Evolutionary conservation across 1,140 invertebrate species (phyloP).

Genomic region (Drosophila tani): DNA sequence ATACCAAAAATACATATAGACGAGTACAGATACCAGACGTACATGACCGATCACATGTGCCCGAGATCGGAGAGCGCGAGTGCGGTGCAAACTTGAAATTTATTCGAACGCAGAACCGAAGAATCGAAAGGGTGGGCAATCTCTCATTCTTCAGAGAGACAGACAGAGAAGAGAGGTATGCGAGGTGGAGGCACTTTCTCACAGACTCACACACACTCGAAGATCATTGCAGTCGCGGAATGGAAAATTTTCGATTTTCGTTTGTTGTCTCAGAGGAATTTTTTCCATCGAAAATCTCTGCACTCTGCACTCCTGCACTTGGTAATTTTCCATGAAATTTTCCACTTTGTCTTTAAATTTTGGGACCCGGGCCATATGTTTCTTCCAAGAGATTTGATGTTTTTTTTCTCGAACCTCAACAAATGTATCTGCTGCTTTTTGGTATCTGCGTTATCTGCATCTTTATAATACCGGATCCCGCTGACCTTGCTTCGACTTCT

Average conservation of each 20-base stretch:
- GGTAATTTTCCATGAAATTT: constrained; percentile 76
- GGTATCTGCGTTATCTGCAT: neutral
- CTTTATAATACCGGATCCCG: constrained; percentile 26
- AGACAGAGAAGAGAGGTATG: constrained; percentile 14
- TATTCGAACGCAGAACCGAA: constrained; percentile 24
- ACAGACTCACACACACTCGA: constrained; percentile 9
- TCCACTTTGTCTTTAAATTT: constrained; percentile 54
- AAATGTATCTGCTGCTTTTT: neutral
- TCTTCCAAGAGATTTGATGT: neutral
- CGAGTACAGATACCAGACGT: constrained; percentile 4
- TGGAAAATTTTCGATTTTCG: constrained; percentile 77
- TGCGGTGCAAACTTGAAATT: constrained; percentile 66
- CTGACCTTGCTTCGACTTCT: constrained; percentile 49
- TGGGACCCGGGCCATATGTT: constrained; percentile 39
- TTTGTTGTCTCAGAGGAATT: constrained; percentile 51
- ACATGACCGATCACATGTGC: constrained; percentile 32
- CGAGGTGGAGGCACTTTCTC: constrained; percentile 19
- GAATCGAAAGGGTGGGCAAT: constrained; percentile 6
- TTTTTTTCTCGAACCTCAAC: too few species aligned
- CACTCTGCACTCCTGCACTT: constrained; percentile 49
- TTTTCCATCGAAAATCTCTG: constrained; percentile 57
- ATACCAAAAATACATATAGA: constrained; percentile 23
- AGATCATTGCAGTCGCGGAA: constrained; percentile 46
- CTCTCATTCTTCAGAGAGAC: neutral
- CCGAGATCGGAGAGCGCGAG: constrained; percentile 35